A percentile compares a stretch with the other conserved stretches of the same genome.
Conservation (phyloP, 1,140 invertebrate genomes). For the Euura saliciscinereae region DNA sequence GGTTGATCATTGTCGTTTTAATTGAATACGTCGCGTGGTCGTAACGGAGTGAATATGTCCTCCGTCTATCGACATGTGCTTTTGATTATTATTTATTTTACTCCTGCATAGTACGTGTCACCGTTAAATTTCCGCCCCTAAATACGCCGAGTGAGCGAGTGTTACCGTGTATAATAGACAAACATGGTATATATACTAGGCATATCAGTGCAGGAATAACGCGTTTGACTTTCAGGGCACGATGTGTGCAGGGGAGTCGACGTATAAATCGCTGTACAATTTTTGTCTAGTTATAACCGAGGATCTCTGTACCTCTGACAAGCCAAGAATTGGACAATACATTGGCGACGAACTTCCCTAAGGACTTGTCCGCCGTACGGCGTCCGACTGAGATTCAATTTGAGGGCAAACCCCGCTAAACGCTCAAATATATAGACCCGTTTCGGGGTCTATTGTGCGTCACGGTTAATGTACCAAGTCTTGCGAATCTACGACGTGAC, state of each 20-base stretch:
- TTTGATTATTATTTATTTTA: no score
- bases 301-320: not conserved
- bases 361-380: not conserved
- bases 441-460: not conserved
- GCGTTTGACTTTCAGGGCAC: constrained; percentile 3
- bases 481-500: not conserved
- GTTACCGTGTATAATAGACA: not conserved
- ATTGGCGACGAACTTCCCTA: not conserved
- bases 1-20: no score
- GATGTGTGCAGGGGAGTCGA: not conserved
- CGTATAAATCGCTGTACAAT: not conserved
- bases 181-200: not conserved
- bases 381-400: constrained; percentile 4
- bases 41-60: no score
- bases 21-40: no score
- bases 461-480: not conserved
- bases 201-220: not conserved
- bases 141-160: no score
- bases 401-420: not conserved
- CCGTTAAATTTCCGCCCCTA: no score
- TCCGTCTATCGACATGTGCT: no score
- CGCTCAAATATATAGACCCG: constrained; percentile 1
- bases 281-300: not conserved
- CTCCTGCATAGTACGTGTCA: no score
- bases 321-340: not conserved